These are phyloP conservation scores for Acromyrmex charruanus DNA, from an alignment of 1,140 invertebrate genomes.

Conservation along the genomic window DNA sequence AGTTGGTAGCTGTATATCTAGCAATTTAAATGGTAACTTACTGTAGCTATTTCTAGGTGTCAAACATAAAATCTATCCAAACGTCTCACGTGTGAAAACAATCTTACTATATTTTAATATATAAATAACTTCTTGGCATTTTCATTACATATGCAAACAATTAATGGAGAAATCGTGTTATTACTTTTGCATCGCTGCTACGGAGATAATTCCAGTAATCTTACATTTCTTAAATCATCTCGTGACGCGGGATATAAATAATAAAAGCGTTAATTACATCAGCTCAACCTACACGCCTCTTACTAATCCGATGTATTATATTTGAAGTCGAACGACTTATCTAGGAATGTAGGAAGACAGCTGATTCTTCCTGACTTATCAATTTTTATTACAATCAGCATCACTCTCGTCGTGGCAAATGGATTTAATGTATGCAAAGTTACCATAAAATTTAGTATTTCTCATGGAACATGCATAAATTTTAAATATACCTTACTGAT, in stretches of 20 bases:
- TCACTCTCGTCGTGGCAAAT: neutral
- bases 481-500: conserved; percentile 4
- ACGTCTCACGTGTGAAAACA: neutral
- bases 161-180: neutral
- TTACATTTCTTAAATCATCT: neutral
- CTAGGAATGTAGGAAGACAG: neutral
- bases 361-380: neutral
- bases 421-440: neutral
- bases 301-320: neutral
- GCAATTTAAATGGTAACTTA: conserved; percentile 28
- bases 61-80: neutral
- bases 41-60: neutral
- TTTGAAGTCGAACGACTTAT: neutral
- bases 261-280: conserved; percentile 21
- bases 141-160: neutral
- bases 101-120: neutral
- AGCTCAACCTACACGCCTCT: neutral
- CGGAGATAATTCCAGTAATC: neutral
- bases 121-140: neutral
- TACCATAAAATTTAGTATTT: conserved; percentile 5
- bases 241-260: neutral
- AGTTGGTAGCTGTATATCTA: conserved; percentile 66
- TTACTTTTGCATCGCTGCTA: neutral
- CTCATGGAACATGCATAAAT: neutral
- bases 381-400: neutral